phyloP scores from a whole-genome alignment of 2,113 vertebrate species.

The Ibidorhyncha struthersii region DNA sequence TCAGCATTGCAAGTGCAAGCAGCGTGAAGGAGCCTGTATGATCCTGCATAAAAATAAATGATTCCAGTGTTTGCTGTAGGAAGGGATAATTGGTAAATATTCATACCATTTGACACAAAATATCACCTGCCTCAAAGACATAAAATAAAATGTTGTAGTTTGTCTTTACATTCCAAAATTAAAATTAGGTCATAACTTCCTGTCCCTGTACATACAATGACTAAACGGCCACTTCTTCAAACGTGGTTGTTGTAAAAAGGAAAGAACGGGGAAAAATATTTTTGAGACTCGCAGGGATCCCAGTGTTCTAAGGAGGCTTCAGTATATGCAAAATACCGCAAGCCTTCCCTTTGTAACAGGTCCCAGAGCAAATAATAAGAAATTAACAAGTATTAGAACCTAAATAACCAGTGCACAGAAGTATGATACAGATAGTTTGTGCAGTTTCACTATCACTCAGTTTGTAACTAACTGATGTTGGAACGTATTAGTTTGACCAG shows the following conservation, averaged over 20 bases:
- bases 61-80: neutral
- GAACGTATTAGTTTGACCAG: neutral
- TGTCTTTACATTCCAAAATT: neutral
- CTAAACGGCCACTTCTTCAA: neutral
- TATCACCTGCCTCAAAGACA: neutral
- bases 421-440: neutral
- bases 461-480: neutral
- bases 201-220: neutral
- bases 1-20: neutral
- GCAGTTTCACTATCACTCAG: neutral
- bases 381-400: neutral
- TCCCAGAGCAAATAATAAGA: neutral
- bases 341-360: neutral
- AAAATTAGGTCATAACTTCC: neutral
- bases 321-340: neutral
- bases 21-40: neutral
- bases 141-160: neutral
- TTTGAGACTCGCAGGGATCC: neutral
- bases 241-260: neutral
- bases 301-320: neutral
- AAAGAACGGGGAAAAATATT: neutral
- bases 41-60: neutral
- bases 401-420: neutral
- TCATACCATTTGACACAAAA: neutral
- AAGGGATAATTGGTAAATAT: neutral